Evolutionary conservation across 2,113 vertebrate genomes (phyloP).

Genomic region (Aptenodytes patagonicus): DNA sequence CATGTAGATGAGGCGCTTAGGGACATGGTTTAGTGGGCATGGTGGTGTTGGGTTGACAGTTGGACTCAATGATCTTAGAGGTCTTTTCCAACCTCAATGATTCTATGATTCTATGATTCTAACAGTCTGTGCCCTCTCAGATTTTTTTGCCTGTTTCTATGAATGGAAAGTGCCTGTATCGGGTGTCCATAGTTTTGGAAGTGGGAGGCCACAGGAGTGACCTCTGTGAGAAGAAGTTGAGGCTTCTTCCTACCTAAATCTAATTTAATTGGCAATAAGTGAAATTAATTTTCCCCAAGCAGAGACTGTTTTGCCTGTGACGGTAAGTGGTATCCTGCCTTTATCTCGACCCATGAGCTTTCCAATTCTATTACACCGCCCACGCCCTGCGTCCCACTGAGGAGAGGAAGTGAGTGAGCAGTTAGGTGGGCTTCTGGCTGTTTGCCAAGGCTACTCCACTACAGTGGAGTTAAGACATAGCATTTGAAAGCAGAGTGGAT

Average conservation of each 20-base stretch:
- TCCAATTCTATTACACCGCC: neutral
- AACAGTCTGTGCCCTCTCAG: neutral
- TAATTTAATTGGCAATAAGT: neutral
- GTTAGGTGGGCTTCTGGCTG: neutral
- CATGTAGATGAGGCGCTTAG: too few relatives aligned
- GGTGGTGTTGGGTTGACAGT: too few relatives aligned
- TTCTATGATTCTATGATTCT: too few relatives aligned
- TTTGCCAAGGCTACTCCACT: neutral
- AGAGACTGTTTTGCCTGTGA: neutral
- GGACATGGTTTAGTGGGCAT: too few relatives aligned
- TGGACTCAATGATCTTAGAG: too few relatives aligned
- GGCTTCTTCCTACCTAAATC: neutral
- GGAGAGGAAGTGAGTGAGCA: neutral
- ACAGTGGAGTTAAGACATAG: too few relatives aligned
- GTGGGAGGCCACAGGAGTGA: accelerated
- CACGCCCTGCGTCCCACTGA: accelerated
- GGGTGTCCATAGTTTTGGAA: neutral
- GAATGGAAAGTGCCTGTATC: neutral
- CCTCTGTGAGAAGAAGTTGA: neutral
- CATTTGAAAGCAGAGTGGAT: neutral
- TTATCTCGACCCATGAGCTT: accelerated
- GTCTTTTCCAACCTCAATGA: too few relatives aligned
- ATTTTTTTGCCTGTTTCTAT: neutral
- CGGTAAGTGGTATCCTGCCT: accelerated
- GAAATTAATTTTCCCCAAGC: neutral